phyloP scores from a whole-genome alignment of 2,888 invertebrate species.

The Neria commutata region DNA sequence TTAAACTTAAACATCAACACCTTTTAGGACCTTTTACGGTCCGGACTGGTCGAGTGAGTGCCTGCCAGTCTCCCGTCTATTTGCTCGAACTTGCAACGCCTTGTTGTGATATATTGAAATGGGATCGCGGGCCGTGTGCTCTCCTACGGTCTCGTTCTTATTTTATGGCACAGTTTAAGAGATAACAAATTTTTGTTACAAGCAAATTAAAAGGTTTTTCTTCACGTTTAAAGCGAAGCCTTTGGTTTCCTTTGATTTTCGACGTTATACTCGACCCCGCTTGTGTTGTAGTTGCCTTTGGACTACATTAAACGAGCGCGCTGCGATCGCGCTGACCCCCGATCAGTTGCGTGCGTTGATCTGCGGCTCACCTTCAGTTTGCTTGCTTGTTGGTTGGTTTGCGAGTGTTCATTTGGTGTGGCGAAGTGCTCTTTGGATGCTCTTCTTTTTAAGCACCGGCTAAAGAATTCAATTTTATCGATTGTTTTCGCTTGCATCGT shows the following conservation, averaged over 20 bases:
- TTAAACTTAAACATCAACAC: constrained; percentile 60
- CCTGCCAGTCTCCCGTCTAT: neutral
- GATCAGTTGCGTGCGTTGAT: neutral
- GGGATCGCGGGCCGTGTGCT: constrained; percentile 35
- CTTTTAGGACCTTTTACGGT: constrained; percentile 50
- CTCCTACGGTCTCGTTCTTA: constrained; percentile 40
- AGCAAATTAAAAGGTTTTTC: constrained; percentile 59
- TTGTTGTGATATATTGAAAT: constrained; percentile 51
- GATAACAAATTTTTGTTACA: constrained; percentile 58
- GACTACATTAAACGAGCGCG: constrained; percentile 29
- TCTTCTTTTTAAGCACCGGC: constrained; percentile 18
- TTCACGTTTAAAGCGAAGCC: constrained; percentile 46
- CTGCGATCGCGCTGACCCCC: neutral
- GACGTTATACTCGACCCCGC: too few relatives aligned
- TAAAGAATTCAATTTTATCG: constrained; percentile 54
- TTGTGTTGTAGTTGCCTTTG: neutral
- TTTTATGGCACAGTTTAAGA: constrained; percentile 56
- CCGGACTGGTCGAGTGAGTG: neutral
- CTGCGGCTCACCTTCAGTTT: neutral
- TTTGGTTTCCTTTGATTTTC: constrained; percentile 30
- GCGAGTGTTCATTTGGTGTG: neutral
- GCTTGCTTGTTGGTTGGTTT: neutral
- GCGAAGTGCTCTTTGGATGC: neutral
- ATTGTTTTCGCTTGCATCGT: constrained; percentile 58
- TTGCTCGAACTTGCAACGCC: neutral